phyloP scores from a whole-genome alignment of 1,140 invertebrate genomes.

The Drosophila prosaltans region DNA sequence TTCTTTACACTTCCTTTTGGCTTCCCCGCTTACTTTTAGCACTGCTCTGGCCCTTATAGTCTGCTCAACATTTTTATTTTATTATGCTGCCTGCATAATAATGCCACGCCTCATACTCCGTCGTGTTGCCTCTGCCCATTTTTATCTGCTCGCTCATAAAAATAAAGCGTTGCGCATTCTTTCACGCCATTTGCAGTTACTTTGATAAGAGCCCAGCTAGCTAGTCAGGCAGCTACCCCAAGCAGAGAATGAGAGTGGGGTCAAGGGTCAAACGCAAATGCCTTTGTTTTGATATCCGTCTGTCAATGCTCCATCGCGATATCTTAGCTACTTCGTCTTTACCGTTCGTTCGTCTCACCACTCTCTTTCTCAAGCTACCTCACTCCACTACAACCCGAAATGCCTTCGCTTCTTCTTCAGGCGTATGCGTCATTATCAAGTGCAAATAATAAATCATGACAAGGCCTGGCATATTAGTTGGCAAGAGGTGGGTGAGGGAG shows the following conservation, averaged over 20 bases:
- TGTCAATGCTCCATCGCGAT: constrained; percentile 63
- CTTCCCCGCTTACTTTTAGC: neutral
- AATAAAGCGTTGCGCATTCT: constrained; percentile 81
- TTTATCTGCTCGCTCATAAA: constrained; percentile 77
- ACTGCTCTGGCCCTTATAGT: constrained; percentile 8
- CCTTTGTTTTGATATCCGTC: constrained; percentile 74
- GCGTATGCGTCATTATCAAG: constrained; percentile 74
- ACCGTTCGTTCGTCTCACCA: neutral
- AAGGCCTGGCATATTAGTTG: constrained; percentile 37
- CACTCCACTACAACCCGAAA: neutral
- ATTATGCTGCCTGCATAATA: constrained; percentile 79
- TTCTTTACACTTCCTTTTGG: no score
- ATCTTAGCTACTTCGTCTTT: constrained; percentile 9
- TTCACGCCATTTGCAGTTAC: constrained; percentile 80
- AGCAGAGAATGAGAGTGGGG: constrained; percentile 15
- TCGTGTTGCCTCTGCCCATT: constrained; percentile 24
- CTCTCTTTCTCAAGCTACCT: neutral
- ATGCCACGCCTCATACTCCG: constrained; percentile 42
- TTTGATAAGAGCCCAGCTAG: constrained; percentile 74
- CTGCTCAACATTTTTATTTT: constrained; percentile 73
- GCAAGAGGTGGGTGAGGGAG: neutral
- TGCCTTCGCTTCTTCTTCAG: constrained; percentile 21
- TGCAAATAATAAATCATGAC: constrained; percentile 80
- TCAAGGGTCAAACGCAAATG: constrained; percentile 75
- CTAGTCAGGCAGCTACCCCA: constrained; percentile 22